These are phyloP conservation scores for Boleophthalmus pectinirostris DNA, from an alignment of 2,113 vertebrate species.

Conservation along the genomic window DNA sequence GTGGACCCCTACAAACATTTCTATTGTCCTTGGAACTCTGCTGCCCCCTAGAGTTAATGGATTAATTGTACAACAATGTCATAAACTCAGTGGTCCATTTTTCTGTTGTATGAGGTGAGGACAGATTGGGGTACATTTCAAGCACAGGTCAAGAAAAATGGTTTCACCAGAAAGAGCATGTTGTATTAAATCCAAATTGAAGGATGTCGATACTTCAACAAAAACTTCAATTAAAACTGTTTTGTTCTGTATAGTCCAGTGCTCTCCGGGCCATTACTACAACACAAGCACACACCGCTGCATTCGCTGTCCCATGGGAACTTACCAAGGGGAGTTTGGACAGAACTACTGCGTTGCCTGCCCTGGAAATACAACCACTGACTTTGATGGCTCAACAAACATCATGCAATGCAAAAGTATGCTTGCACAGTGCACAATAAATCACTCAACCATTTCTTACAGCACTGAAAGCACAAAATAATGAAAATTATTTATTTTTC, in stretches of 20 bases:
- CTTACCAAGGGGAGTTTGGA: slow-evolving; percentile 92
- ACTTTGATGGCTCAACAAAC: slow-evolving; percentile 96
- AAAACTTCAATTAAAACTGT: neutral
- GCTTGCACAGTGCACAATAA: slow-evolving; percentile 21
- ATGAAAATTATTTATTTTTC: slow-evolving; percentile 46
- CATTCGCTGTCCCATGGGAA: slow-evolving; percentile 87
- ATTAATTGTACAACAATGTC: slow-evolving; percentile 7
- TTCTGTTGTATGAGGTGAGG: neutral
- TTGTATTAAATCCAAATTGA: neutral
- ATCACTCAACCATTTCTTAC: neutral
- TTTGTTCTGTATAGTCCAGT: slow-evolving; percentile 81
- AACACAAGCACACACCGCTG: slow-evolving; percentile 95
- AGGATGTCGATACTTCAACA: neutral
- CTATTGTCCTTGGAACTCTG: slow-evolving; percentile 27
- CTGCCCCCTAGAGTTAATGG: slow-evolving; percentile 53
- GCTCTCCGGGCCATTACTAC: slow-evolving; percentile 96
- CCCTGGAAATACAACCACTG: slow-evolving; percentile 94
- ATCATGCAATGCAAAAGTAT: slow-evolving; percentile 97
- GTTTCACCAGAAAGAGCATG: neutral
- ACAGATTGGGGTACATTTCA: neutral
- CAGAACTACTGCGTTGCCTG: slow-evolving; percentile 92
- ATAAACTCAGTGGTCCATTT: neutral
- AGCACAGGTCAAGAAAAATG: neutral
- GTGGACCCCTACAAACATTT: neutral
- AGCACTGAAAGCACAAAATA: neutral